Base-by-base conservation (phyloP, 2,113 vertebrate species). In the Zapus hudsonius region DNA sequence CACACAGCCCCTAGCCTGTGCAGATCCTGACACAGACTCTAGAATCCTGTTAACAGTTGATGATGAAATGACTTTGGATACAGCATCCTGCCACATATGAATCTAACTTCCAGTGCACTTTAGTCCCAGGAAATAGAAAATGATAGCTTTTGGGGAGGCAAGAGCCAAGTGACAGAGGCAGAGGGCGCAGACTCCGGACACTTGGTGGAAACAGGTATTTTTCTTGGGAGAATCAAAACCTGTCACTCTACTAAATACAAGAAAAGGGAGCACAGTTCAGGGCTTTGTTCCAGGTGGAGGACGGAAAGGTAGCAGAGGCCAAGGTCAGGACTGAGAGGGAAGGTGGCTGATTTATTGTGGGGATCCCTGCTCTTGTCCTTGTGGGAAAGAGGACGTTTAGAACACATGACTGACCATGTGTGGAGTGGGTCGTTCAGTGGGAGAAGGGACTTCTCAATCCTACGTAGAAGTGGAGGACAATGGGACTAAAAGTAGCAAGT, bases 161-260 rank as follows among this genome's bases (percentile, higher is more conserved):
- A 92, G 73, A 91, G 96, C 96, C 95, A 96, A 97, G 96, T 92
- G 95, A 59, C 40, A 74, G 83, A 92, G 96, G 79, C 96, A 94
- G 96, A 85, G 25, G 47, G 61, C 94, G 73, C 75, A 86, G 70
- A 40, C 89, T 95, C 96, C 79, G 94, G 96, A 97, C 95, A 95
- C 87, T 93, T 92, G 94, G 96, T 95, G 88, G 97, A 97, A 97
- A 97, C 95, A 85, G 87, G 94, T 91, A 78, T 96, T 97, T 97
- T 92, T 87, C 91, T 97, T 95, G 84, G 97, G 96, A 95, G 93
- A 93, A 97, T 98, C 94, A 96, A 97, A 98, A 97, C 81, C 93
- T 97, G 92, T 95, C 94, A 92, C 92, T 96, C 90, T 84, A 94
- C 94, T 95, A 95, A 98, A 96, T 97, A 95, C 93, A 96, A 87